These are phyloP conservation scores for Geococcyx californianus DNA, from an alignment of 2,113 vertebrate genomes.

Conservation along the genomic window DNA sequence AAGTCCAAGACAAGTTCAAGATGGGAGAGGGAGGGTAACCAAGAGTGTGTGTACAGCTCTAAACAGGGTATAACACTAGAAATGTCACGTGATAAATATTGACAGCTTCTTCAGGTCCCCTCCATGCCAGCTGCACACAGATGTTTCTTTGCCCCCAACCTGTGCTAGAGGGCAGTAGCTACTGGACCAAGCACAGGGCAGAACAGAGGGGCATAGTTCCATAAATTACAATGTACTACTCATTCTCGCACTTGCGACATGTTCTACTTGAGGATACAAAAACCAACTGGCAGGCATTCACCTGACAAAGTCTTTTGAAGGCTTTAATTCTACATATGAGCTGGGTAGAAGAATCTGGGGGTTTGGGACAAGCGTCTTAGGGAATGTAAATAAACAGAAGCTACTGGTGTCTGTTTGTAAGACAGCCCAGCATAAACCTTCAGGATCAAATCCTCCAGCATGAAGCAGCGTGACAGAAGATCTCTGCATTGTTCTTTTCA, in stretches of 20 bases:
- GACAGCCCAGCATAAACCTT: neutral
- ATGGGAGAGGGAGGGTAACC: neutral
- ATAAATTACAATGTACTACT: neutral
- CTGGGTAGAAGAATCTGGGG: neutral
- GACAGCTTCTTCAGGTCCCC: neutral
- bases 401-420: neutral
- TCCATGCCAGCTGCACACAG: neutral
- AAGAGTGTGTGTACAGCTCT: neutral
- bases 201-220: neutral
- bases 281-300: neutral
- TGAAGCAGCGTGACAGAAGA: neutral
- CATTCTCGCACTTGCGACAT: neutral
- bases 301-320: neutral
- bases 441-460: neutral
- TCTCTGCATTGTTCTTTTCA: neutral
- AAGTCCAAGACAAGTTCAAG: neutral
- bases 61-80: neutral
- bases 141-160: neutral
- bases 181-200: neutral
- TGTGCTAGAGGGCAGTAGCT: neutral
- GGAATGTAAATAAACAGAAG: neutral
- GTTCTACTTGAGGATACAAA: neutral
- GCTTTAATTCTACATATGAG: neutral
- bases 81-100: neutral
- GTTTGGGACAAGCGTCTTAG: neutral